Conservation (phyloP, 2,888 invertebrate species). For the Ormyrus nitidulus region DNA sequence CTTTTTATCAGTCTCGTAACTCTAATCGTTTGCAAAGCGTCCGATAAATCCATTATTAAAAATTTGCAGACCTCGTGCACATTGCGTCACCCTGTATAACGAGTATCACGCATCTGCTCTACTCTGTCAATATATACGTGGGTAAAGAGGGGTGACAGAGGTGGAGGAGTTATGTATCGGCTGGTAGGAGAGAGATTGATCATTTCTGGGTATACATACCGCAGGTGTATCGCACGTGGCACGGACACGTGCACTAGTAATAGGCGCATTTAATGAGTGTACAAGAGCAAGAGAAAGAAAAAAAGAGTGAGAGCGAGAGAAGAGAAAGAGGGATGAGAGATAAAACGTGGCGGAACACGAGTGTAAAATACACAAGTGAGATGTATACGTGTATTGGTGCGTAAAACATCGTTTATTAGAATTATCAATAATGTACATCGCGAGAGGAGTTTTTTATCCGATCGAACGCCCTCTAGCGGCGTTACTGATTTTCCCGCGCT, state of each 20-base stretch:
- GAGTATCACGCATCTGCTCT: conserved; percentile 60
- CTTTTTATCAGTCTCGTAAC: too few species aligned
- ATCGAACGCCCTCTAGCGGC: too few species aligned
- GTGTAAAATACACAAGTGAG: background rate
- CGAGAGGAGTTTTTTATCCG: too few species aligned
- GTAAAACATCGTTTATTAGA: background rate
- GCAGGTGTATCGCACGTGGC: conserved; percentile 34
- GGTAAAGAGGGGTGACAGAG: background rate
- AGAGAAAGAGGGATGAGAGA: background rate
- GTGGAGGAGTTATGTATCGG: background rate
- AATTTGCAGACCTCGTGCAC: background rate
- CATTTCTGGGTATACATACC: conserved; percentile 1
- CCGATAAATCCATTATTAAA: too few species aligned
- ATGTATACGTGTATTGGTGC: background rate
- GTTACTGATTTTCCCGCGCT: too few species aligned
- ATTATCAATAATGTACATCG: too few species aligned
- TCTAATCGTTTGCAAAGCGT: too few species aligned
- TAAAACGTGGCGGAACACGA: conserved; percentile 1
- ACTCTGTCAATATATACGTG: conserved; percentile 51
- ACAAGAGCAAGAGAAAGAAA: background rate
- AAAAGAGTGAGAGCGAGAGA: conserved; percentile 12
- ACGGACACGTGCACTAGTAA: conserved; percentile 34
- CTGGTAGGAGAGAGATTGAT: conserved; percentile 20
- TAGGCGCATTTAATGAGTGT: conserved; percentile 8
- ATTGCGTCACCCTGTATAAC: conserved; percentile 52